Base-by-base conservation (phyloP, 2,113 vertebrate species). In the Thunnus maccoyii region DNA sequence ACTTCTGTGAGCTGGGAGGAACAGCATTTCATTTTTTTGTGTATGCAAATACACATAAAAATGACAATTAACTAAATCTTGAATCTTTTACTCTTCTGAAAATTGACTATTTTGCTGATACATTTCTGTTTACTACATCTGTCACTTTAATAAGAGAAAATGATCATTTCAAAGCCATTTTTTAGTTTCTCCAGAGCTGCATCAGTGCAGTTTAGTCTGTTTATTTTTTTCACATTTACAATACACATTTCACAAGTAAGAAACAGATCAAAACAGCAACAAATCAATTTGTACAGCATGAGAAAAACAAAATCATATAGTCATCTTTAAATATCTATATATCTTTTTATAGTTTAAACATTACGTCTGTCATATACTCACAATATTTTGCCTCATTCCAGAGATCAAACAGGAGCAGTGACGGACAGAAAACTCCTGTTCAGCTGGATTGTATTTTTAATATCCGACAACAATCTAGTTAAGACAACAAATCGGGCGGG, bases 321-420 rank as follows among this genome's bases (percentile, higher is more conserved):
- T 85, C 41, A 78, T 17, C 27, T 85, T 91, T 92, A 92, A 90
- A 93, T 92, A 92, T 84, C 60, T 84, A 65, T 88, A 71, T 82
- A 83, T 86, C 52, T 9, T 41, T 75, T 48, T 76, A 87, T 72
- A 85, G 27, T 90, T 87, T 83, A 65, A 90, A 90, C 83, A 67
- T 82, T 18, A 22, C 25, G 12, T 58, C 41, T 75, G 65, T 86
- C 72, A 51, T 68, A 58, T 62, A 68, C 22, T 57, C 70, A 68
- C 81, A 15, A 72, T 20, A 76, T 61, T 82, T 55, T 46, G 27
- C 68, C 20, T 81, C 50, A 22, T 74, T 83, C 47, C 52, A 78
- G 41, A 41, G 54, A 44, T 60, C 72, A 74, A 48, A 75, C 67
- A 30, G 41, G 16, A 69, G 27, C 36, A 11, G 41, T 9, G 51